A percentile compares a stretch with the other conserved stretches of the same genome.
Evolutionary conservation across 2,113 vertebrate genomes (phyloP).

Genomic region (Toxotes jaculatrix): DNA sequence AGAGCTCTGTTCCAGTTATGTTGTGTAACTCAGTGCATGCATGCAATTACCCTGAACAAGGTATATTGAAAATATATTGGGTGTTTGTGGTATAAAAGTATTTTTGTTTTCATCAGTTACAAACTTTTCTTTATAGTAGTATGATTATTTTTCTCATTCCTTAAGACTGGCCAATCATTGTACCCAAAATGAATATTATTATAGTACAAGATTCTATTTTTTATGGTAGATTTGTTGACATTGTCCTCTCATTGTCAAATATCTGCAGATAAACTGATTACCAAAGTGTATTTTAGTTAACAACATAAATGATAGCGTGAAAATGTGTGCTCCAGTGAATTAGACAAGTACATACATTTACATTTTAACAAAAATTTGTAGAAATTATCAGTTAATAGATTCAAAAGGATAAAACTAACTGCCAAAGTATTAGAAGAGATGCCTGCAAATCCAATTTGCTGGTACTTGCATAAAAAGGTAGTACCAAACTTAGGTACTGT

Average conservation of each 20-base stretch:
- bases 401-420: background rate
- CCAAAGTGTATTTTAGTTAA: slow-evolving; percentile 84
- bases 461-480: slow-evolving; percentile 1
- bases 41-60: slow-evolving; percentile 85
- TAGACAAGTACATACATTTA: slow-evolving; percentile 37
- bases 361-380: slow-evolving; percentile 5
- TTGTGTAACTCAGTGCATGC: slow-evolving; percentile 87
- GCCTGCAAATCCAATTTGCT: background rate
- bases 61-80: slow-evolving; percentile 84
- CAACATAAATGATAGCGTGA: slow-evolving; percentile 61
- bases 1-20: slow-evolving; percentile 79
- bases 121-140: slow-evolving; percentile 63
- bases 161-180: slow-evolving; percentile 79
- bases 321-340: slow-evolving; percentile 77
- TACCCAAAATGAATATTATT: slow-evolving; percentile 73
- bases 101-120: slow-evolving; percentile 74
- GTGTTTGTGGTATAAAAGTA: slow-evolving; percentile 84
- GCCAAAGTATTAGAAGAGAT: slow-evolving; percentile 26
- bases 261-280: slow-evolving; percentile 74
- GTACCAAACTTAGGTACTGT: background rate
- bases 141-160: slow-evolving; percentile 67
- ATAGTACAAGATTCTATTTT: slow-evolving; percentile 78
- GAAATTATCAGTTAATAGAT: slow-evolving; percentile 11
- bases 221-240: slow-evolving; percentile 74
- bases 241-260: slow-evolving; percentile 68